A percentile compares a stretch with the other conserved stretches of the same genome.
phyloP scores from a whole-genome alignment of 1,140 invertebrate genomes.

The Armadillidium nasatum region DNA sequence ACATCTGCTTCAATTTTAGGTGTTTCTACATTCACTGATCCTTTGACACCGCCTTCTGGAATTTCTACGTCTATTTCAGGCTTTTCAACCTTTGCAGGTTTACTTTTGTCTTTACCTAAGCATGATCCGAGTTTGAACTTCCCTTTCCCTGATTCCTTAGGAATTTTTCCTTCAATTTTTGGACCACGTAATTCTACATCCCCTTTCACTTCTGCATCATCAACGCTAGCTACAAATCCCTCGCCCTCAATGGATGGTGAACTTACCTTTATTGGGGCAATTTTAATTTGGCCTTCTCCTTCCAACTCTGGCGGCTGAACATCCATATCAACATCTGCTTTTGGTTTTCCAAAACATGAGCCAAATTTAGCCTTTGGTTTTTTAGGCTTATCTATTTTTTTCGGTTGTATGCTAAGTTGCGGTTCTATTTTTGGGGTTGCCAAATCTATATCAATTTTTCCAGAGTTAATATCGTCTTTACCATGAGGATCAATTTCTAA shows the following conservation, averaged over 20 bases:
- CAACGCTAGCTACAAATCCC: slow-evolving; percentile 3
- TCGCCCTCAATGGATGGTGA: slow-evolving; percentile 20
- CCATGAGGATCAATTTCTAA: too few species aligned
- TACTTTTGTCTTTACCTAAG: slow-evolving; percentile 17
- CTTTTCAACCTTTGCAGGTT: slow-evolving; percentile 21
- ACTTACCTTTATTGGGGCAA: not conserved
- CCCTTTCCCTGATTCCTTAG: slow-evolving; percentile 19
- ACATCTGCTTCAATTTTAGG: slow-evolving; percentile 10
- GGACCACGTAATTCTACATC: slow-evolving; percentile 19
- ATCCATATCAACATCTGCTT: slow-evolving; percentile 16
- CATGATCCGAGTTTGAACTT: slow-evolving; percentile 27
- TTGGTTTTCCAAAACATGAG: slow-evolving; percentile 34
- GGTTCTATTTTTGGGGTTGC: not conserved
- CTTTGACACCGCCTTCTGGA: slow-evolving; percentile 13
- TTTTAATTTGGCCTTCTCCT: not conserved
- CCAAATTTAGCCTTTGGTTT: slow-evolving; percentile 29
- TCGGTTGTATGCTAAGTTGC: not conserved
- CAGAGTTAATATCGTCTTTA: slow-evolving; percentile 12
- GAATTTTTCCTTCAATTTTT: not conserved
- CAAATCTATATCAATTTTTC: slow-evolving; percentile 1
- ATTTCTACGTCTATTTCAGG: slow-evolving; percentile 9
- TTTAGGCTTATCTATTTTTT: slow-evolving; percentile 17
- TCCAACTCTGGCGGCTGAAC: slow-evolving; percentile 20
- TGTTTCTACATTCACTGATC: slow-evolving; percentile 2
- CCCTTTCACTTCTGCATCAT: not conserved